Evolutionary conservation across 2,888 invertebrate genomes (phyloP).

Genomic region (Orthosia gracilis): DNA sequence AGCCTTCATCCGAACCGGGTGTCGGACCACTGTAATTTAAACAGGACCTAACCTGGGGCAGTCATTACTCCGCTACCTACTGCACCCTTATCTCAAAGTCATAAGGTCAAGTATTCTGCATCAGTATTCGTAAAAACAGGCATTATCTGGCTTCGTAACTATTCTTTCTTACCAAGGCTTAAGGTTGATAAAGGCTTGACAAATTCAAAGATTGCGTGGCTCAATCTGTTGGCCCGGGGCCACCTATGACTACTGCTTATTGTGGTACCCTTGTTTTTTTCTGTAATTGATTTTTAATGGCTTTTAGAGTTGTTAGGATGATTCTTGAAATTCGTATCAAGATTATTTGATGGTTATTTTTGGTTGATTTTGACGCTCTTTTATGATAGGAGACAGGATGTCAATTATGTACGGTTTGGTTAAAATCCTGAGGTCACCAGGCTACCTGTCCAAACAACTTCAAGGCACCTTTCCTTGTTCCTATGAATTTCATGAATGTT

Average conservation of each 20-base stretch:
- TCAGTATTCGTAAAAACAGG: slow-evolving; percentile 29
- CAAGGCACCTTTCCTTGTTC: background rate
- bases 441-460: background rate
- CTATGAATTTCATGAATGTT: background rate
- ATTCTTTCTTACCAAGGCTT: slow-evolving; percentile 27
- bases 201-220: slow-evolving; percentile 28
- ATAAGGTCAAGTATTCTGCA: slow-evolving; percentile 31
- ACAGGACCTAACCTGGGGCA: slow-evolving; percentile 68
- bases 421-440: background rate
- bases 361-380: slow-evolving; percentile 37
- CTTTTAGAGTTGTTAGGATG: slow-evolving; percentile 64
- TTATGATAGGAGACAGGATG: slow-evolving; percentile 29
- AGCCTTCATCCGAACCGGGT: slow-evolving; percentile 62
- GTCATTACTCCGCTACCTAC: slow-evolving; percentile 49
- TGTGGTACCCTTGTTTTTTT: slow-evolving; percentile 66
- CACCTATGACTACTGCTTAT: slow-evolving; percentile 69
- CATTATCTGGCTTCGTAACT: slow-evolving; percentile 22
- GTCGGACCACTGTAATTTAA: slow-evolving; percentile 67
- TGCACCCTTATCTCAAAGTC: slow-evolving; percentile 47
- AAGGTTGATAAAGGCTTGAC: slow-evolving; percentile 54
- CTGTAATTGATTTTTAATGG: slow-evolving; percentile 76
- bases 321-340: slow-evolving; percentile 61
- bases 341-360: slow-evolving; percentile 46
- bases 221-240: slow-evolving; percentile 62
- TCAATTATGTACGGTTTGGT: background rate